A percentile compares a stretch with the other conserved stretches of the same genome.
Evolutionary conservation across 2,888 invertebrate genomes (phyloP).

Genomic region (Synanthedon tipuliformis): DNA sequence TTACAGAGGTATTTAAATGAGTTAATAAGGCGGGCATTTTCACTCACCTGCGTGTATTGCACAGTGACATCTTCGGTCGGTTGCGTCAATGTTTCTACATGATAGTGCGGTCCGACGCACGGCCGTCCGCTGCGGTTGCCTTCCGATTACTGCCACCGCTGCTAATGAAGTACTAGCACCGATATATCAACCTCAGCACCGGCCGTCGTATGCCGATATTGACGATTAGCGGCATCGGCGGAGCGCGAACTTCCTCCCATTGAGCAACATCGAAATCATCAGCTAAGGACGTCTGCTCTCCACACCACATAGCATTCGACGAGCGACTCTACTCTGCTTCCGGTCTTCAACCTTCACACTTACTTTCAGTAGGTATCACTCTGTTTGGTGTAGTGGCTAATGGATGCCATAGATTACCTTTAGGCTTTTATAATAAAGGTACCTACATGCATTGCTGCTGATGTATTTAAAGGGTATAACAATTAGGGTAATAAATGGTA

Average conservation of each 20-base stretch:
- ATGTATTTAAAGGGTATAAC: too few relatives aligned
- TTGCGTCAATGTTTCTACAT: constrained; percentile 12
- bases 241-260: constrained; percentile 29
- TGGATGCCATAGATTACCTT: too few relatives aligned
- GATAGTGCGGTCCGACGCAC: constrained; percentile 7
- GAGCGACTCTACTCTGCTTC: neutral
- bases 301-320: neutral
- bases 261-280: constrained; percentile 15
- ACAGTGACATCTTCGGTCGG: constrained; percentile 22
- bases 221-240: constrained; percentile 5
- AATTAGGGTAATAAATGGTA: too few relatives aligned
- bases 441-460: too few relatives aligned
- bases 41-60: constrained; percentile 25
- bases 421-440: too few relatives aligned
- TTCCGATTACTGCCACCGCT: constrained; percentile 11
- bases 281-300: neutral
- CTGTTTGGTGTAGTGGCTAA: too few relatives aligned
- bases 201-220: neutral
- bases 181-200: too few relatives aligned
- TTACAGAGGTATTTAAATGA: neutral
- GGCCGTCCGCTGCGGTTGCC: constrained; percentile 18
- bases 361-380: neutral
- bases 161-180: neutral
- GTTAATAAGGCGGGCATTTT: constrained; percentile 1
- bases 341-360: neutral